Evolutionary conservation across 2,888 invertebrate species (phyloP).

Genomic region (Orchesella flavescens): DNA sequence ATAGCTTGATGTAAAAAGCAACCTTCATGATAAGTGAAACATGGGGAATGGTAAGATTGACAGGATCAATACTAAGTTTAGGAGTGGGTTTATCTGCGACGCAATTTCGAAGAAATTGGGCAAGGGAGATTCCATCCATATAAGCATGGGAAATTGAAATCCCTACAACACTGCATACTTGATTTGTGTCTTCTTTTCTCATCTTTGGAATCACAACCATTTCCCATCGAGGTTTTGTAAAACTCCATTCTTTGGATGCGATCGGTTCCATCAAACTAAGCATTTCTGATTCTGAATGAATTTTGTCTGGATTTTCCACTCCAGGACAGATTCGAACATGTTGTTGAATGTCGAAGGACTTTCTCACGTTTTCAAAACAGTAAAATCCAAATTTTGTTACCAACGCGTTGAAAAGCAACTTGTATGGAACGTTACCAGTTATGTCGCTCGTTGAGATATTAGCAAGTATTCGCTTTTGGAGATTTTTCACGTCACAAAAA

Average conservation of each 20-base stretch:
- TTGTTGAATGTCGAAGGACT: not conserved
- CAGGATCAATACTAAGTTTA: slow-evolving; percentile 20
- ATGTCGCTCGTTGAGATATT: not conserved
- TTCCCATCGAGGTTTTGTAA: not conserved
- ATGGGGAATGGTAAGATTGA: slow-evolving; percentile 1
- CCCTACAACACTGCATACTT: not conserved
- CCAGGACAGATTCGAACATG: not conserved
- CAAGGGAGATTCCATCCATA: slow-evolving; percentile 6
- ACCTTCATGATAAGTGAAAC: no score
- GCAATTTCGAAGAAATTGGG: not conserved
- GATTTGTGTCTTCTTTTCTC: not conserved
- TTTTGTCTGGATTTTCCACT: not conserved
- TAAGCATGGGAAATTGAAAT: not conserved
- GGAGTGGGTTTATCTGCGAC: not conserved
- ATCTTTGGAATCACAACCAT: not conserved
- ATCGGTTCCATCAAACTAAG: not conserved
- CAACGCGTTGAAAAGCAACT: not conserved
- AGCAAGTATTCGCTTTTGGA: not conserved
- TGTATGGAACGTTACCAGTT: not conserved
- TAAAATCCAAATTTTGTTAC: slow-evolving; percentile 10
- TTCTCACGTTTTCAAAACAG: not conserved
- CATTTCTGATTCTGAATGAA: not conserved
- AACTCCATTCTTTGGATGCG: not conserved
- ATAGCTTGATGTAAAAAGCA: not conserved
- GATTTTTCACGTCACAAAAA: not conserved